Evolutionary conservation across 1,140 invertebrate genomes (phyloP), one percentile per base, ranked within the genome.

Genomic region (Bombus difficillimus): DNA sequence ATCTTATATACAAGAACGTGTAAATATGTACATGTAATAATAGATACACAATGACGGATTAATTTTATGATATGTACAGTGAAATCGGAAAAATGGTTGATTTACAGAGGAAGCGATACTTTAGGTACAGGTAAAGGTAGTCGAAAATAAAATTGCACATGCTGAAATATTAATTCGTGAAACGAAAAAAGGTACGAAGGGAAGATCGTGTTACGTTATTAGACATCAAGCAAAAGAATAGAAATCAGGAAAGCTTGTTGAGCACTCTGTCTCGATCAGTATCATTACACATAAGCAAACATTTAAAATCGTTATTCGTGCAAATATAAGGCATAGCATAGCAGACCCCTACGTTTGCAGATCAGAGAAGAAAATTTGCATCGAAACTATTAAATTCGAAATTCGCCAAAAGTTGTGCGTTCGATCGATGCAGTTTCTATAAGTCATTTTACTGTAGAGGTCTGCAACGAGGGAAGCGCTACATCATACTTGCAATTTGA

Each of bases 391-490:
- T 8, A 68, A 68, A 68, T 18, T 25, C 28, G 28, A 22, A 9
- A 8, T 5, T 39, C 8, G 34, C 25, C 6, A 18, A 22, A 53
- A 53, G 5, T 53, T 6, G 6, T 53, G 6, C 1, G 18, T 8
- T 53, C 22, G 18, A 53, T 53, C 18, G n/a, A 9, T 59, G 37
- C 37, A 34, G 10, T 62, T 12, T 41, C 22, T 8, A 3, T n/a
- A 39, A 4, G 1, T 25, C 9, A 28, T 59, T 22, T n/a, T n/a
- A 15, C 25, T 5, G 25, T 41, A 78, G 22, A 69, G 34, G 81
- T 22, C 62, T 57, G 77, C 84, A 69, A 76, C 79, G 73, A 82
- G 66, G 75, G 79, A 89, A 89, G 88, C 76, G 69, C 78, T 86
- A 89, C 83, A 64, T 72, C 25, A 41, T 77, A 77, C 62, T 53